Evolutionary conservation across 2,113 vertebrate genomes (phyloP), one percentile per base, ranked within the genome.

Genomic region (Balaenoptera acutorostrata): DNA sequence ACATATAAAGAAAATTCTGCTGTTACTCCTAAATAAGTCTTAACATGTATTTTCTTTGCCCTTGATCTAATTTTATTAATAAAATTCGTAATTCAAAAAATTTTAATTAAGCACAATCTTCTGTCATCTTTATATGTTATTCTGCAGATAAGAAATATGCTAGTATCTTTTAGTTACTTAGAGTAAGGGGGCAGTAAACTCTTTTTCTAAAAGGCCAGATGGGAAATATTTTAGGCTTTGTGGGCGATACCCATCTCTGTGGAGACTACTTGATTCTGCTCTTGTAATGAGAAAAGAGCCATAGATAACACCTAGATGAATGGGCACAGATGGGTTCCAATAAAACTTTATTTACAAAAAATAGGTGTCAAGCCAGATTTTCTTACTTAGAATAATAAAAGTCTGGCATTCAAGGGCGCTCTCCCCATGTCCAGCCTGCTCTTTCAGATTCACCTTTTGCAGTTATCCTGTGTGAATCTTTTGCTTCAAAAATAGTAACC

Each of bases 291-390:
- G 31, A 39, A 95, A 82, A 59, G 2, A 77, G 20, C 3, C 36
- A 77, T 36, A 61, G 66, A 52, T 74, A 63, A 80, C 49, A 90
- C 17, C 7, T 21, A 68, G 27, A 87, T 41, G 23, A 57, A 75
- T n/a, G 59, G 17, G 23, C 44, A 10, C 52, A 49, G 29, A 15
- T 52, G 3, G 49, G 18, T 85, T 95, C 44, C n/a, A 81, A 39
- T 41, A 78, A 68, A 71, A 89, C 6, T 84, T 92, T 52, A 89
- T 91, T 96, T 71, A 57, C 10, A 39, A 88, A 93, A 95, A 91
- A 7, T 31, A 46, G n/a, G 27, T 8, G 1, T 59, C 15, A 41
- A 69, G 18, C 44, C 3, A 68, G 17, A 29, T 29, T 61, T 90
- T 90, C 49, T 80, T 23, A 39, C 46, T 80, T 81, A 84, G 33